Evolutionary conservation across 2,113 vertebrate species (phyloP).

Genomic region (Stegostoma tigrinum): DNA sequence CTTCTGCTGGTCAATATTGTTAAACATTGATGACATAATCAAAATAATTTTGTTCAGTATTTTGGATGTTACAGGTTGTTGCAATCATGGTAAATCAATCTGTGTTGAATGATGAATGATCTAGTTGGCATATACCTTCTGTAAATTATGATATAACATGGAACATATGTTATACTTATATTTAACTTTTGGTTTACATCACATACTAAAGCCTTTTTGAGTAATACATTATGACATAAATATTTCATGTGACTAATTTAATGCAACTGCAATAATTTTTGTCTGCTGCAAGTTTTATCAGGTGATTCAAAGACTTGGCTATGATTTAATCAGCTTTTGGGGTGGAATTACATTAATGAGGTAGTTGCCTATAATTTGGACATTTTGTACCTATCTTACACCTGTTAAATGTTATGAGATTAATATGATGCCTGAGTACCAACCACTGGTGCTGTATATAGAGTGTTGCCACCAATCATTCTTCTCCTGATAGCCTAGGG

Average conservation of each 20-base stretch:
- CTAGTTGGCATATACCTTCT: not conserved
- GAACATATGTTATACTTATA: not conserved
- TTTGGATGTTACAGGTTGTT: not conserved
- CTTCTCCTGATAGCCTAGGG: no score
- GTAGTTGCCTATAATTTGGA: not conserved
- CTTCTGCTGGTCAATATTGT: not conserved
- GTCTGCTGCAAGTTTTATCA: not conserved
- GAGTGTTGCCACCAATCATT: no score
- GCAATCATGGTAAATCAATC: not conserved
- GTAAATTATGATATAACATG: not conserved
- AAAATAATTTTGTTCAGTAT: not conserved
- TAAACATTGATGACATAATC: not conserved
- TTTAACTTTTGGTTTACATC: not conserved
- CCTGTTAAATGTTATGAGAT: not conserved
- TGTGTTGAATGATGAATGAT: not conserved
- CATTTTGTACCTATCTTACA: not conserved
- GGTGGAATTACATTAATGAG: not conserved
- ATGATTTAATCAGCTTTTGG: not conserved
- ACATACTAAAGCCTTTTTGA: no score
- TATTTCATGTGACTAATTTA: not conserved
- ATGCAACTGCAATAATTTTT: not conserved
- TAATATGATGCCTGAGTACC: no score
- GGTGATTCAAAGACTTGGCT: not conserved
- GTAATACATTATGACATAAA: not conserved
- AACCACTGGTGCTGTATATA: no score